phyloP scores from a whole-genome alignment of 2,888 invertebrate genomes.

The Coenonympha arcania region DNA sequence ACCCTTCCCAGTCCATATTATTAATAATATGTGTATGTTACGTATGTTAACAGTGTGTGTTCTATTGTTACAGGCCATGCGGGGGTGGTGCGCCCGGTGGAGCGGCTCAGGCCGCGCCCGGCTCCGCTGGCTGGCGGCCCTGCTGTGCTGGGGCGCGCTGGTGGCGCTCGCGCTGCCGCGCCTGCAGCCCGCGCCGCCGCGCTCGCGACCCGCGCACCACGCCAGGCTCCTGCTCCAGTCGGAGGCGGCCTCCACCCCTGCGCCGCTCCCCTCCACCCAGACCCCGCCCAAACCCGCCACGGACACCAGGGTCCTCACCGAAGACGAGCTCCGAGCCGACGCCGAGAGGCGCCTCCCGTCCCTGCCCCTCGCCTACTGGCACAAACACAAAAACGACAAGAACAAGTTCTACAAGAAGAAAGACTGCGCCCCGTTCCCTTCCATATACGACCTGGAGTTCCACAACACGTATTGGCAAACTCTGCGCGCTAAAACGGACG shows the following conservation, averaged over 20 bases:
- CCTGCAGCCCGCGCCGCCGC: constrained; percentile 39
- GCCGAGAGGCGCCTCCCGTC: constrained; percentile 87
- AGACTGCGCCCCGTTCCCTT: constrained; percentile 88
- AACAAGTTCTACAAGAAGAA: constrained; percentile 77
- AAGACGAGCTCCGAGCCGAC: constrained; percentile 83
- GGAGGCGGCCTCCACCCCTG: constrained; percentile 31
- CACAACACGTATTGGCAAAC: constrained; percentile 96
- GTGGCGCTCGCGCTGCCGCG: constrained; percentile 52
- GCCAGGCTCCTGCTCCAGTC: constrained; percentile 34
- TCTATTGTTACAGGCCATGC: constrained; percentile 51
- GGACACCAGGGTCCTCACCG: constrained; percentile 67
- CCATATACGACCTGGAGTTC: constrained; percentile 91
- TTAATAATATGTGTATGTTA: no score
- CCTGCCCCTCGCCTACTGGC: constrained; percentile 89
- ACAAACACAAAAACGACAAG: constrained; percentile 85
- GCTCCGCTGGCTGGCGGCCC: constrained; percentile 57
- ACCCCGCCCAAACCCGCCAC: constrained; percentile 36
- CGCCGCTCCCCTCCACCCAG: constrained; percentile 31
- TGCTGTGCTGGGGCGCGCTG: constrained; percentile 60
- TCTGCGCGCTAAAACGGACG: constrained; percentile 85
- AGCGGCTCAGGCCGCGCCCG: constrained; percentile 47
- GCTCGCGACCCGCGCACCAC: constrained; percentile 31
- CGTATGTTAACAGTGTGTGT: not conserved
- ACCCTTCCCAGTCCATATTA: no score
- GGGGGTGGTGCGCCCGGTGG: constrained; percentile 51